These are phyloP conservation scores for Aphelenchoides fujianensis DNA, from an alignment of 1,140 invertebrate genomes.

Conservation along the genomic window DNA sequence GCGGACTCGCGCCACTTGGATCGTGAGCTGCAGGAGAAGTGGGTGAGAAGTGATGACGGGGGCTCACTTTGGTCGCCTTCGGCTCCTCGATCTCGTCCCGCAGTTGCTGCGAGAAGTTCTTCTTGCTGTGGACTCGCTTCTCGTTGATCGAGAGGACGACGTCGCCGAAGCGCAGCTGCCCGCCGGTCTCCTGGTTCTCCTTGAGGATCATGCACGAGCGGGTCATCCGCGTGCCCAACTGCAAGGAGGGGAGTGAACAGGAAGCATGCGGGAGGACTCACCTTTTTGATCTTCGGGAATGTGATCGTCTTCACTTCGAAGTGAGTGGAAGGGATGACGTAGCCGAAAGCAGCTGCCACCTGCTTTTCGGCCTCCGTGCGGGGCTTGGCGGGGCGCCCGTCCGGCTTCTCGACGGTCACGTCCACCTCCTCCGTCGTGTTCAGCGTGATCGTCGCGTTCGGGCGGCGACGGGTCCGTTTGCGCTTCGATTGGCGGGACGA, in stretches of 20 bases:
- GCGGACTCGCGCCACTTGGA: background rate
- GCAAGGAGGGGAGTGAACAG: background rate
- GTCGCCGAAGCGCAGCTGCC: background rate
- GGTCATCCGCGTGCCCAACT: background rate
- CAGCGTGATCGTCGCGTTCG: background rate
- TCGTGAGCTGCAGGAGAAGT: background rate
- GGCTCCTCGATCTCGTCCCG: background rate
- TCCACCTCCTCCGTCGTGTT: background rate
- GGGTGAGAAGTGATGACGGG: background rate
- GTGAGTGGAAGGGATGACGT: background rate
- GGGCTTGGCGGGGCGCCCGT: background rate
- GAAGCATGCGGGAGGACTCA: background rate
- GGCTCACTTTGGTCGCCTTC: background rate
- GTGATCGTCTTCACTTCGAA: background rate
- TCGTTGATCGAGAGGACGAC: background rate
- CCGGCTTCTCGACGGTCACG: background rate
- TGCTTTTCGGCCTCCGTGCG: conserved; percentile 8
- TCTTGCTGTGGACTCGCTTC: background rate
- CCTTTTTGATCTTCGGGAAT: background rate
- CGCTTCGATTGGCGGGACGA: no score
- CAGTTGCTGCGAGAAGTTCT: background rate
- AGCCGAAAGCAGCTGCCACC: background rate
- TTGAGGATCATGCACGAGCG: conserved; percentile 1
- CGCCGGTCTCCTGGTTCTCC: background rate
- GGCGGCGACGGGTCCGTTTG: no score